Evolutionary conservation across 2,113 vertebrate species (phyloP).

Genomic region (Micromys minutus): DNA sequence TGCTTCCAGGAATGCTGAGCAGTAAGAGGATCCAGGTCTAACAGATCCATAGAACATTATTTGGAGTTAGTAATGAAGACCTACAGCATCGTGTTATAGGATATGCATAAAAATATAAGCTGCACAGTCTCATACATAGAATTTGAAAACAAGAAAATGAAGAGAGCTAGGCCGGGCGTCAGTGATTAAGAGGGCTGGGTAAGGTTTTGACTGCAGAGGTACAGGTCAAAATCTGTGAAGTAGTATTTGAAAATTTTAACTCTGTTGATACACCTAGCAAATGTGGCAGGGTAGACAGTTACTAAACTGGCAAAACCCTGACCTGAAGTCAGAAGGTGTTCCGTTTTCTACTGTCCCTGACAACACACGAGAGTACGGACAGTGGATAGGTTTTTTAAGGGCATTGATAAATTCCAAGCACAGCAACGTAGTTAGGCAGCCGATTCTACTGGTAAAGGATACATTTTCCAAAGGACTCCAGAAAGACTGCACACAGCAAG

Average conservation of each 20-base stretch:
- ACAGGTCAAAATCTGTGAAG: not conserved
- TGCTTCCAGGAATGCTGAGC: not conserved
- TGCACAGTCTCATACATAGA: not conserved
- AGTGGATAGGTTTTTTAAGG: constrained; percentile 19
- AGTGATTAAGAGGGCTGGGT: not conserved
- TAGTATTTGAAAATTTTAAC: not conserved
- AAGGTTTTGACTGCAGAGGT: not conserved
- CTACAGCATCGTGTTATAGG: not conserved
- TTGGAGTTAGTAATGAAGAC: not conserved
- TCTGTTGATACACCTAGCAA: not conserved
- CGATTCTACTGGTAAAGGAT: not conserved
- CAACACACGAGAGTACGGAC: not conserved
- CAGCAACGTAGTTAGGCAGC: not conserved
- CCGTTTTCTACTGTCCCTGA: constrained; percentile 18
- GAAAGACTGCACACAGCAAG: not conserved
- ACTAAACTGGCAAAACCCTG: not conserved
- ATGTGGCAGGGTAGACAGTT: not conserved
- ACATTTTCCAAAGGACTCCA: constrained; percentile 45
- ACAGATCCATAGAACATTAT: accelerated
- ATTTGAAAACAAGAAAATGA: not conserved
- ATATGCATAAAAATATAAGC: not conserved
- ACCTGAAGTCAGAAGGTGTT: not conserved
- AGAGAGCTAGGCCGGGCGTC: not conserved
- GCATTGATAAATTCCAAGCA: not conserved
- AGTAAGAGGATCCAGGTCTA: not conserved